These are phyloP conservation scores for Pithys albifrons DNA, from an alignment of 2,113 vertebrate genomes.

Conservation along the genomic window DNA sequence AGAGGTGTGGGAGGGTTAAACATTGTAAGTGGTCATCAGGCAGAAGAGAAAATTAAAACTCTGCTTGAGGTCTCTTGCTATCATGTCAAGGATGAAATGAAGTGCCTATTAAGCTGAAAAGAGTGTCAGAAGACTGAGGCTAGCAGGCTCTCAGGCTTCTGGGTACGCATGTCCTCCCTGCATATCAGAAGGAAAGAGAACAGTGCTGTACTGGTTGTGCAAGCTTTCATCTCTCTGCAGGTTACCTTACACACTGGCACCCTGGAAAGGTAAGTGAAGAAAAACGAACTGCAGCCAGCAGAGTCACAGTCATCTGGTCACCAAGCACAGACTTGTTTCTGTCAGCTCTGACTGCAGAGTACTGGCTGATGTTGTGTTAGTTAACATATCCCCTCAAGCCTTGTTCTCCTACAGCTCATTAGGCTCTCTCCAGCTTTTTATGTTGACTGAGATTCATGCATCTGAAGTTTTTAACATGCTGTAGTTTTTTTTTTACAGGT, in stretches of 20 bases:
- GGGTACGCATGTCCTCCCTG: accelerated
- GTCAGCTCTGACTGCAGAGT: background rate
- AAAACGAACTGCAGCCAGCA: background rate
- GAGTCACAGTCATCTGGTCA: background rate
- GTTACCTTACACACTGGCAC: accelerated
- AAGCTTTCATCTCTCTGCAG: background rate
- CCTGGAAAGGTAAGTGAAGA: background rate
- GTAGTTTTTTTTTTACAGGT: background rate
- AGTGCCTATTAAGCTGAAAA: background rate
- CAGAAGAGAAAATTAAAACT: slow-evolving; percentile 22
- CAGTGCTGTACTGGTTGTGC: accelerated
- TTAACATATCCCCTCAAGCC: slow-evolving; percentile 6
- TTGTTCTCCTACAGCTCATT: background rate
- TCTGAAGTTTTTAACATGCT: background rate
- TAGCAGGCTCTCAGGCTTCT: background rate
- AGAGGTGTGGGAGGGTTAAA: background rate
- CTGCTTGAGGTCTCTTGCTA: background rate
- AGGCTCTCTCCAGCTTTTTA: background rate
- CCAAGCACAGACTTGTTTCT: background rate
- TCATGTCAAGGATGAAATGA: background rate
- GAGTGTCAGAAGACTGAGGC: background rate
- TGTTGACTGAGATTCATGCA: background rate
- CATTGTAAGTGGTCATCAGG: background rate
- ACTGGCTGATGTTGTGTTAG: background rate
- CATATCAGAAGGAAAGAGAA: accelerated